A percentile compares a stretch with the other conserved stretches of the same genome.
These are phyloP conservation scores for Alloscopus bannaensis DNA, from an alignment of 2,888 invertebrate genomes.

Conservation along the genomic window DNA sequence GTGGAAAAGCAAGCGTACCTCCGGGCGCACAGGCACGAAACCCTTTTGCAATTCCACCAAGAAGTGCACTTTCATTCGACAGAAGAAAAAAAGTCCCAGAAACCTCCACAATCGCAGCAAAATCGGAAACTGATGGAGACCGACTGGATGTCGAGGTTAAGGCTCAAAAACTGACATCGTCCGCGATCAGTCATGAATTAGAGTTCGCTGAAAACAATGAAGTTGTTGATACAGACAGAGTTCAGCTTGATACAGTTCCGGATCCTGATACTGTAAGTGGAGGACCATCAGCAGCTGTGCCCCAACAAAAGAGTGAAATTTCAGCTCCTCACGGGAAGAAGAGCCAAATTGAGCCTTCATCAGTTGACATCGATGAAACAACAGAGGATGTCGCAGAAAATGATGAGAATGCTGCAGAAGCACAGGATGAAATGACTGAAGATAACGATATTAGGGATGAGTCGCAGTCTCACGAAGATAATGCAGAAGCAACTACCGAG, in stretches of 20 bases:
- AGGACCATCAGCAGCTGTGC: not conserved
- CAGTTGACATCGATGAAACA: conserved; percentile 40
- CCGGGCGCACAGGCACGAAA: not conserved
- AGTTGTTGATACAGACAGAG: not conserved
- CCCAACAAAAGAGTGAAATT: not conserved
- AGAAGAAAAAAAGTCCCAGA: conserved; percentile 29
- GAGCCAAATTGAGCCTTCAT: not conserved
- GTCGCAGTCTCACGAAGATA: conserved; percentile 52
- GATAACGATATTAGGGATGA: not conserved
- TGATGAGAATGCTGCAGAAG: not conserved
- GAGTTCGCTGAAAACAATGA: no score
- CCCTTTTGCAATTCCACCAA: conserved; percentile 47
- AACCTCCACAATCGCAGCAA: not conserved
- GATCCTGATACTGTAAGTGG: not conserved
- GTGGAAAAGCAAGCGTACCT: conserved; percentile 4
- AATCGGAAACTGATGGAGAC: not conserved
- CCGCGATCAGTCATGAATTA: no score
- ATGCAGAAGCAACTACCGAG: conserved; percentile 52
- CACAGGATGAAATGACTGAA: not conserved
- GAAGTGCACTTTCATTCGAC: conserved; percentile 36
- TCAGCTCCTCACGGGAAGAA: no score
- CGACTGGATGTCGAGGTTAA: no score
- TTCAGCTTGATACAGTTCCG: not conserved
- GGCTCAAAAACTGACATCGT: no score
- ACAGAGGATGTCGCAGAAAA: conserved; percentile 28